These are phyloP conservation scores for Brachionus asplanchnoidis DNA, from an alignment of 1,140 invertebrate genomes.

Conservation along the genomic window DNA sequence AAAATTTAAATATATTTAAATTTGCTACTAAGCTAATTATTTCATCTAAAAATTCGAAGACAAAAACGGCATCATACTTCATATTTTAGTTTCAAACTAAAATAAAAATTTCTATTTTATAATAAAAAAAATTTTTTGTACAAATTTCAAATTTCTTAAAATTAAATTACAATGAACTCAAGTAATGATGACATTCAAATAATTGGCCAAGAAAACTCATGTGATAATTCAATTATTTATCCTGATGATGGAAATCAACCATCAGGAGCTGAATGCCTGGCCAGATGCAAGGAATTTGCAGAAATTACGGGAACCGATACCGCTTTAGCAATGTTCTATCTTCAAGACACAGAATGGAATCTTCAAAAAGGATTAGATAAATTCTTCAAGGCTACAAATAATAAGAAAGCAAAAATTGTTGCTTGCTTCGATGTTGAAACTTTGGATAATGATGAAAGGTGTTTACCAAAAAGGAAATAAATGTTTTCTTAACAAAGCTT, in stretches of 20 bases:
- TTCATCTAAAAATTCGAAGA: too few relatives aligned
- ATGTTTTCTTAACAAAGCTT: background rate
- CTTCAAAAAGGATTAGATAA: conserved; percentile 58
- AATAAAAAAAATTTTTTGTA: too few relatives aligned
- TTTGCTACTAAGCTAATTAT: too few relatives aligned
- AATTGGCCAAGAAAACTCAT: background rate
- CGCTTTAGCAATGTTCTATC: conserved; percentile 61
- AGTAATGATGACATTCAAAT: conserved; percentile 5
- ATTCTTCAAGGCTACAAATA: conserved; percentile 53
- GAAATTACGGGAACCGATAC: conserved; percentile 60
- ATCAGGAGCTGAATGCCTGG: conserved; percentile 25
- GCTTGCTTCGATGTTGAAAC: conserved; percentile 30
- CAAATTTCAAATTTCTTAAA: background rate
- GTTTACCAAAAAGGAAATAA: background rate
- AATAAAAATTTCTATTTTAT: too few relatives aligned
- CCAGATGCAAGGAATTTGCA: conserved; percentile 37
- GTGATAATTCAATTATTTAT: background rate
- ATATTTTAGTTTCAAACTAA: too few relatives aligned
- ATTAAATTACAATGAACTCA: background rate
- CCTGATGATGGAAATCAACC: background rate
- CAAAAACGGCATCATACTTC: too few relatives aligned
- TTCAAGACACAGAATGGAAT: conserved; percentile 61
- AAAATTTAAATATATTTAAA: too few relatives aligned
- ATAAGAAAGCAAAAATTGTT: conserved; percentile 39
- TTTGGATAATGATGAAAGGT: conserved; percentile 12